These are phyloP conservation scores for Pomatorhinus ruficollis DNA, from an alignment of 2,113 vertebrate genomes.

Conservation along the genomic window DNA sequence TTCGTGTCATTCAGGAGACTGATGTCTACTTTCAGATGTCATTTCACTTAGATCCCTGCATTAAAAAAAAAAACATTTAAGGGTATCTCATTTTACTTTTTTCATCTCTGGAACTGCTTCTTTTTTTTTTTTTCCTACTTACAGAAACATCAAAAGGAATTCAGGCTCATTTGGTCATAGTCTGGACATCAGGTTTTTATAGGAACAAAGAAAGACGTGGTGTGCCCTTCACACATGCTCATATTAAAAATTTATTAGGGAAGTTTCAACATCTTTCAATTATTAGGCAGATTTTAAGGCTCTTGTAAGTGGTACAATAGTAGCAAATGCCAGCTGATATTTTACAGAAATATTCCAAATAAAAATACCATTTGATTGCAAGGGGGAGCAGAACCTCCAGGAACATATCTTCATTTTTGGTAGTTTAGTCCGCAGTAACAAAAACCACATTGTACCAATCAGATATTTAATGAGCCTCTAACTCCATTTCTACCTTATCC, in stretches of 20 bases:
- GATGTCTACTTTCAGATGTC: not conserved
- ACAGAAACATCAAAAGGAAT: not conserved
- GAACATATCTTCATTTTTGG: conserved; percentile 55
- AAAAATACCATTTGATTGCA: conserved; percentile 35
- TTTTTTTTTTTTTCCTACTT: not conserved
- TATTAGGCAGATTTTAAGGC: conserved; percentile 53
- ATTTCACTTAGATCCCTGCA: not conserved
- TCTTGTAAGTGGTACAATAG: not conserved
- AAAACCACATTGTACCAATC: conserved; percentile 76
- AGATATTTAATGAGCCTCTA: conserved; percentile 82
- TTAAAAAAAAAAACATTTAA: not conserved
- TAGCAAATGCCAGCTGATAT: conserved; percentile 38
- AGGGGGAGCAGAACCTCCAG: not conserved
- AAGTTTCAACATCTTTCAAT: conserved; percentile 45
- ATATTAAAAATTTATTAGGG: conserved; percentile 45
- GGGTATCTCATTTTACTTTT: not conserved
- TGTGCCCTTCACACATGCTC: conserved; percentile 19
- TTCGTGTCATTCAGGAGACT: not conserved
- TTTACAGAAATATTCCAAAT: conserved; percentile 53
- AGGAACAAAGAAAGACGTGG: conserved; percentile 16
- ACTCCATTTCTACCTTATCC: conserved; percentile 83
- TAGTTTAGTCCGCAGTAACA: conserved; percentile 63
- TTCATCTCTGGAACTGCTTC: not conserved
- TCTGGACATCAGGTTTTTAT: not conserved
- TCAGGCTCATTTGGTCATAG: not conserved